Evolutionary conservation across 2,888 invertebrate genomes (phyloP), one percentile per base, ranked within the genome.

Genomic region (Buathra laborator): DNA sequence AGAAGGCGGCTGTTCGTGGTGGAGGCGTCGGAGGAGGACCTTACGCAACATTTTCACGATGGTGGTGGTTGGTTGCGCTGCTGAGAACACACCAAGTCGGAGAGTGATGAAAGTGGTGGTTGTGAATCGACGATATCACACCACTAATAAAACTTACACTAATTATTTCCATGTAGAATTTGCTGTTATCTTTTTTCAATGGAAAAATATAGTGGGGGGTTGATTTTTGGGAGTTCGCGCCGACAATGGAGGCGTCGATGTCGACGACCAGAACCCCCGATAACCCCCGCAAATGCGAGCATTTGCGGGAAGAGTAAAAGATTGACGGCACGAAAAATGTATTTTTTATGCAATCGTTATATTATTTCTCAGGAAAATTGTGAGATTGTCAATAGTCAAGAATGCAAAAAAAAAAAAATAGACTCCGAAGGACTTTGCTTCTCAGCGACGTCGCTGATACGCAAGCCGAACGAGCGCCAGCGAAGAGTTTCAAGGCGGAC

Each of bases 1-100:
- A 86, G 81, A 87, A 81, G 83, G 75, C 77, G 83, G 74, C 62
- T 75, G 53, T 51, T 78, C 75, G 82, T 83, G 86, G 86, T 84
- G 86, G 86, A 81, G 78, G 77, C 71, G 75, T 71, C 68, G 68
- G 68, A 82, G 83, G 83, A 84, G 78, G 83, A 77, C 74, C 71
- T 86, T 87, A 84, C 82, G 84, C 77, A 83, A 86, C 64, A 62
- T 78, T 62, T 62, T 62, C 24, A 62, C 70, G 56, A 64, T 78
- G 66, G 59, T 79, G 81, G 67, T 64, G 48, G 64, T 51, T 70
- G 70, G 77, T 51, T 53, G 46, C 51, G 71, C 64, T 71, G 64
- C 67, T 64, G 75, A 56, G 62, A 75, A 59, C 37, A 9, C 37
- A 70, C 51, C 56, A 81, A 74, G 68, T 74, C 16, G 68, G 70